Base-by-base conservation (phyloP, 2,888 invertebrate species). In the Sarcophaga rosellei region DNA sequence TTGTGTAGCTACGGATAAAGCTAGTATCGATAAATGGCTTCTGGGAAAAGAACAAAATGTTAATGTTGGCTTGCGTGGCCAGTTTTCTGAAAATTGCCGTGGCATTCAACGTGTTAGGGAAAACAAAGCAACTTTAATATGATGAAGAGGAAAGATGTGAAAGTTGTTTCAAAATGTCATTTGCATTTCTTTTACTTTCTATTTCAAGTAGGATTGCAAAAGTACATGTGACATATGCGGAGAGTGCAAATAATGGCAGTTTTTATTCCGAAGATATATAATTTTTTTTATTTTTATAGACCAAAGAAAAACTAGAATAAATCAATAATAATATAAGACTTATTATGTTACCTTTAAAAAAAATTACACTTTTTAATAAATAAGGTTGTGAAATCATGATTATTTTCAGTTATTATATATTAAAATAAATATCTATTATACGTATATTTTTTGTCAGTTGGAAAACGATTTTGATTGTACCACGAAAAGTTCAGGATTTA, bases 311-410 rank as follows among this genome's bases (percentile, higher is more conserved):
- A 44, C 68, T 72, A 53, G 35, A 81, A 68, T 77, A 73, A 68
- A 78, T 68, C 76, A 66, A 20, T 57, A 78, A 74, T 69, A 76
- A 81, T 62, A 73, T 72, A 80, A 84, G 76, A 80, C 81, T 80
- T 66, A 72, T 79, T 82, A 78, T 57, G 78, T 79, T 82, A 82
- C 73, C 72, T 82, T 74, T 75, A 44, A 70, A 69, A 74, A 12
- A 23, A 74, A 74, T 62, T 84, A 70, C 45, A 70, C 57, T 73
- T 61, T 79, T 74, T 83, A 35, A 72, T 69, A 83, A 83, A 86
- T 82, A 81, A 69, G 83, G 86, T 86, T 86, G 86, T 84, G 86
- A 86, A 78, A 85, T 74, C 65, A 78, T 81, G 62, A 68, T 76
- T 79, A 35, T 80, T 81, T 76, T 44, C 44, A 53, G 15, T 76